These are phyloP conservation scores for Tenthredo amoena DNA, from an alignment of 2,888 invertebrate species.

Conservation along the genomic window DNA sequence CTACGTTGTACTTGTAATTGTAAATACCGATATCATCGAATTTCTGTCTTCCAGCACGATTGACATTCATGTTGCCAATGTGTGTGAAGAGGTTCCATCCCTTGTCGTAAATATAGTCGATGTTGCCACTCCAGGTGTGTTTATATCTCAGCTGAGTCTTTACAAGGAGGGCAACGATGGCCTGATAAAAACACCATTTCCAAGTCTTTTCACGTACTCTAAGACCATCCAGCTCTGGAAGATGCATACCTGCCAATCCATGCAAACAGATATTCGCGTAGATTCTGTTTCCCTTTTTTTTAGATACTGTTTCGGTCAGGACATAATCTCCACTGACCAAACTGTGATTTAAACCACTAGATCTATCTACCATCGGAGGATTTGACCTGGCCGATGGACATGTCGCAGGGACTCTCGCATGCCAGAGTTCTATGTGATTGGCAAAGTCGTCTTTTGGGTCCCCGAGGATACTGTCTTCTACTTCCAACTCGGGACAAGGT, in stretches of 20 bases:
- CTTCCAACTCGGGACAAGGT: slow-evolving; percentile 62
- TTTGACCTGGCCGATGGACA: slow-evolving; percentile 54
- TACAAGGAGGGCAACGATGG: slow-evolving; percentile 69
- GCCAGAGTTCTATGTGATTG: slow-evolving; percentile 69
- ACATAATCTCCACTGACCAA: slow-evolving; percentile 72
- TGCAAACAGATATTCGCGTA: slow-evolving; percentile 68
- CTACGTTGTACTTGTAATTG: slow-evolving; percentile 73
- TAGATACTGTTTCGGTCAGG: slow-evolving; percentile 62
- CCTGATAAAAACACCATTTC: slow-evolving; percentile 74
- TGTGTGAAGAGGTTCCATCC: slow-evolving; percentile 72
- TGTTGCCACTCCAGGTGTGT: slow-evolving; percentile 69
- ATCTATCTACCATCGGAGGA: slow-evolving; percentile 63
- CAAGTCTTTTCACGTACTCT: slow-evolving; percentile 69
- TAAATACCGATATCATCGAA: slow-evolving; percentile 72
- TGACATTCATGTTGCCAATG: slow-evolving; percentile 69
- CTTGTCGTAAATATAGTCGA: slow-evolving; percentile 73
- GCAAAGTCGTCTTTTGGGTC: slow-evolving; percentile 64
- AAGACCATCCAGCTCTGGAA: slow-evolving; percentile 64
- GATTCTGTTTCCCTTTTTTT: slow-evolving; percentile 56
- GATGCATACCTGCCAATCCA: slow-evolving; percentile 72
- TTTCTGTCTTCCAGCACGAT: slow-evolving; percentile 61
- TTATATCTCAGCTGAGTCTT: slow-evolving; percentile 74
- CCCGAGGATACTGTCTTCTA: slow-evolving; percentile 52
- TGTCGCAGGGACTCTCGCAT: slow-evolving; percentile 66
- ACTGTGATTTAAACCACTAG: slow-evolving; percentile 67